A percentile compares a stretch with the other conserved stretches of the same genome.
Evolutionary conservation across 2,113 vertebrate genomes (phyloP).

Genomic region (Cephalopterus ornatus): DNA sequence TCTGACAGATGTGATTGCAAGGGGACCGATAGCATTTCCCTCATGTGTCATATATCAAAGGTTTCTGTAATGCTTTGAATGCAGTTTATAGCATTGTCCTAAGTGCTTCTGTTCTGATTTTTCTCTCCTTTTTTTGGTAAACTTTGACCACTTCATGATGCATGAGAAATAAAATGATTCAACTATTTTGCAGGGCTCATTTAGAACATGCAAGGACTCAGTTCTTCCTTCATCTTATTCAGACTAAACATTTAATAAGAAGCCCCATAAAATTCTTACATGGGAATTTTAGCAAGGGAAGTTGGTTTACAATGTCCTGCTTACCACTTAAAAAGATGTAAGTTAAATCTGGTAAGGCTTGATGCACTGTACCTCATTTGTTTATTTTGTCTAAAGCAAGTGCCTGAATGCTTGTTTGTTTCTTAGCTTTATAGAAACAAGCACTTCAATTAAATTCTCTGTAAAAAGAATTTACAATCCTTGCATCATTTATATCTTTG

Average conservation of each 20-base stretch:
- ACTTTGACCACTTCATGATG: background rate
- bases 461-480: conserved; percentile 35
- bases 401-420: conserved; percentile 28
- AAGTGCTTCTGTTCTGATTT: background rate
- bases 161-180: background rate
- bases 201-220: conserved; percentile 14
- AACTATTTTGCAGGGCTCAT: conserved; percentile 3
- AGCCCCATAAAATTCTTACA: conserved; percentile 52
- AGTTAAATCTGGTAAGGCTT: conserved; percentile 37
- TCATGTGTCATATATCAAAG: background rate
- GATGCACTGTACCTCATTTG: conserved; percentile 14
- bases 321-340: conserved; percentile 65
- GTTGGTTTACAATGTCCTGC: conserved; percentile 38
- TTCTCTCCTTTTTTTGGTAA: background rate
- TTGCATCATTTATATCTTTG: conserved; percentile 54
- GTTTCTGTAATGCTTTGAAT: background rate
- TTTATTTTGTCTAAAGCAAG: conserved; percentile 53
- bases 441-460: conserved; percentile 34
- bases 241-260: conserved; percentile 65
- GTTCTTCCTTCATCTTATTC: conserved; percentile 52
- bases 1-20: background rate
- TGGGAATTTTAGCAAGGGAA: conserved; percentile 45
- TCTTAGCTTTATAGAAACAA: conserved; percentile 51
- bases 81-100: background rate
- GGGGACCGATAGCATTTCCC: background rate